Evolutionary conservation across 23 tunicate genomes (phyloP).

Genomic region (Ascidia mentula): DNA sequence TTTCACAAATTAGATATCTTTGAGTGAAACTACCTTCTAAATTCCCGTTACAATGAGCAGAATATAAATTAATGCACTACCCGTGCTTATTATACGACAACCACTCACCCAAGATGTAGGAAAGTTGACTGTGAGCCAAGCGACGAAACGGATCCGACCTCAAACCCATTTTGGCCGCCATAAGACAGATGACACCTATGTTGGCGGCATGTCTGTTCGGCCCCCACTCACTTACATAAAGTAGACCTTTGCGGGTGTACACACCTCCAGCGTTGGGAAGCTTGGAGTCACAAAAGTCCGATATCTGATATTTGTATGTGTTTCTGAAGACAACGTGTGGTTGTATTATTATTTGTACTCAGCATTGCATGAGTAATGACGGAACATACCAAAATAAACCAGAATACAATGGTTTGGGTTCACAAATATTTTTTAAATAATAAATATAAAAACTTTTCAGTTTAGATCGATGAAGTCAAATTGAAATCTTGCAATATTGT

Average conservation of each 20-base stretch:
- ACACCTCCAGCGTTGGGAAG: slow-evolving; percentile 62
- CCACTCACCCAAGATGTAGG: slow-evolving; percentile 72
- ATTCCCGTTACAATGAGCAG: no score
- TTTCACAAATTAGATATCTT: no score
- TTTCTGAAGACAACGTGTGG: slow-evolving; percentile 17
- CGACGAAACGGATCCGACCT: slow-evolving; percentile 43
- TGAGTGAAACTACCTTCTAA: no score
- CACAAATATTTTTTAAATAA: no score
- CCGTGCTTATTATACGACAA: no score
- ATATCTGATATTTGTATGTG: slow-evolving; percentile 28
- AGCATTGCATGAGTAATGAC: no score
- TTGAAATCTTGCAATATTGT: no score
- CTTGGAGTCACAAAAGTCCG: slow-evolving; percentile 59
- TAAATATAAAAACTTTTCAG: no score
- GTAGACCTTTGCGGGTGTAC: slow-evolving; percentile 89
- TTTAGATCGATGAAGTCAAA: no score
- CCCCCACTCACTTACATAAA: slow-evolving; percentile 54
- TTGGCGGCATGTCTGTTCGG: slow-evolving; percentile 69
- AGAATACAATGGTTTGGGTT: no score
- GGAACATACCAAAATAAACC: no score
- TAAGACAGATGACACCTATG: slow-evolving; percentile 66
- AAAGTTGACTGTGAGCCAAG: slow-evolving; percentile 76
- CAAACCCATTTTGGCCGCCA: slow-evolving; percentile 73
- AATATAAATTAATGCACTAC: no score
- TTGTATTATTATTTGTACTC: background rate